Evolutionary conservation across 2,888 invertebrate species (phyloP).

Genomic region (Sepiola atlantica): DNA sequence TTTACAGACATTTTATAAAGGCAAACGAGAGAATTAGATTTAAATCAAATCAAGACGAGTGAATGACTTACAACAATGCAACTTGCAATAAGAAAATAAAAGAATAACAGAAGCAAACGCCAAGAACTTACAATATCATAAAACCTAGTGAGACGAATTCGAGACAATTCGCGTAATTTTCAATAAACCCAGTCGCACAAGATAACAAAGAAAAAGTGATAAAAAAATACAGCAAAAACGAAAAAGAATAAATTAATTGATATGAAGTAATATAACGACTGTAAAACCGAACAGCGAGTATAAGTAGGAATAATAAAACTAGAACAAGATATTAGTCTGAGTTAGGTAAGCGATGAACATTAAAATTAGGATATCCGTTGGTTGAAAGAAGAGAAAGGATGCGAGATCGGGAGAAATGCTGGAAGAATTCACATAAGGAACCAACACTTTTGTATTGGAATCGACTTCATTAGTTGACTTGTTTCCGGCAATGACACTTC

Average conservation of each 20-base stretch:
- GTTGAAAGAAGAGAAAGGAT: background rate
- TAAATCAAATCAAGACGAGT: background rate
- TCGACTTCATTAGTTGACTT: background rate
- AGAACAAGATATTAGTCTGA: background rate
- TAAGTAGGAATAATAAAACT: background rate
- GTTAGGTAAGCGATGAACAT: background rate
- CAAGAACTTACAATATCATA: background rate
- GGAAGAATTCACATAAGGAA: background rate
- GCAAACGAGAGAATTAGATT: background rate
- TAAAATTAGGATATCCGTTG: background rate
- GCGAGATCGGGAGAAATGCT: background rate
- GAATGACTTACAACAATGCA: background rate
- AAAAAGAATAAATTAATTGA: background rate
- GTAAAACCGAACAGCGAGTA: background rate
- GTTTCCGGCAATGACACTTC: slow-evolving; percentile 1
- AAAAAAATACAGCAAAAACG: no score
- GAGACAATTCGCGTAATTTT: background rate
- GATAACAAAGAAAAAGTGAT: background rate
- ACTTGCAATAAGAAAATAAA: background rate
- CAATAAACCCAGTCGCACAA: background rate
- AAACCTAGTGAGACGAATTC: background rate
- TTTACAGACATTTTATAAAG: background rate
- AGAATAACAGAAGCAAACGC: no score
- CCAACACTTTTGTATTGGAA: background rate
- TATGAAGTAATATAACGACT: background rate